These are phyloP conservation scores for Melanotaenia boesemani DNA, from an alignment of 2,797 vertebrate species.

Conservation along the genomic window DNA sequence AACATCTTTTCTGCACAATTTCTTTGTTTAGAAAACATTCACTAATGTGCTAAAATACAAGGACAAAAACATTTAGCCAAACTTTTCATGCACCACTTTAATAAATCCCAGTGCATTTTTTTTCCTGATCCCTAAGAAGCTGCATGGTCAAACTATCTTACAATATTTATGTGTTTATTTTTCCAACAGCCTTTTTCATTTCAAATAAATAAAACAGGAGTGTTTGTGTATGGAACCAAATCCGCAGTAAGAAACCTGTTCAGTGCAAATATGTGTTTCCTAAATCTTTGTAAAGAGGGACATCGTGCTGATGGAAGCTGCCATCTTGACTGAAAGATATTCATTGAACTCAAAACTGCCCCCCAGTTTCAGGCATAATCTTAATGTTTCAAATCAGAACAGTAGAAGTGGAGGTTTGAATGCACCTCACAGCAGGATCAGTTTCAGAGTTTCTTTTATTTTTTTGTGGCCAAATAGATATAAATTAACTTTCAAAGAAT, in stretches of 20 bases:
- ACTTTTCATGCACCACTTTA: neutral
- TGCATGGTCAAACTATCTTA: neutral
- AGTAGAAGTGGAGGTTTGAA: slow-evolving; percentile 17
- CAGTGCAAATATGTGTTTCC: slow-evolving; percentile 31
- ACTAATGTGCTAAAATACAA: neutral
- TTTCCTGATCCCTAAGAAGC: neutral
- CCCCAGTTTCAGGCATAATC: slow-evolving; percentile 32
- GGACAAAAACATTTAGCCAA: neutral
- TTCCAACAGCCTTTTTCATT: neutral
- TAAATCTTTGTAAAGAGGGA: slow-evolving; percentile 6
- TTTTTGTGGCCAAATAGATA: slow-evolving; percentile 1
- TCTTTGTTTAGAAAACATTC: neutral
- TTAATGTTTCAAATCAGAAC: slow-evolving; percentile 37
- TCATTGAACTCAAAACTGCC: slow-evolving; percentile 25
- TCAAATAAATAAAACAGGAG: slow-evolving; percentile 3
- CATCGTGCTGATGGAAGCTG: slow-evolving; percentile 48
- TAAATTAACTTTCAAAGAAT: slow-evolving; percentile 22
- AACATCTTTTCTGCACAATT: neutral
- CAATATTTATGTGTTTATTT: neutral
- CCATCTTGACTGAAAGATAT: slow-evolving; percentile 31
- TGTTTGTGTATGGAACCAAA: neutral
- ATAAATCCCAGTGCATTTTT: neutral
- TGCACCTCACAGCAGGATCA: slow-evolving; percentile 15
- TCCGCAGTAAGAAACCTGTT: slow-evolving; percentile 20
- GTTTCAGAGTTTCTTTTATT: neutral